phyloP scores from a whole-genome alignment of 2,113 vertebrate species.

The Nettapus auritus region DNA sequence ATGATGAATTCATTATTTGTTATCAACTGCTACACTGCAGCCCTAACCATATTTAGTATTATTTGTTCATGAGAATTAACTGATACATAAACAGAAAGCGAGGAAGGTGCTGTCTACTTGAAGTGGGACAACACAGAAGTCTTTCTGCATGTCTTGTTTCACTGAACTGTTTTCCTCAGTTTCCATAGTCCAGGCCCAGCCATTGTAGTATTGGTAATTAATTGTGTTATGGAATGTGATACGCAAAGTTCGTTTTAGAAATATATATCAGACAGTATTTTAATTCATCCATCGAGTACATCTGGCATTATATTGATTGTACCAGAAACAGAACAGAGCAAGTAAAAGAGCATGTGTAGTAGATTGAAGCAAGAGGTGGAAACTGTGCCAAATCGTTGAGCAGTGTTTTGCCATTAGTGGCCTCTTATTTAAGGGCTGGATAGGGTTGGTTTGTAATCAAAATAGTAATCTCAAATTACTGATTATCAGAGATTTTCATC shows the following conservation, averaged over 20 bases:
- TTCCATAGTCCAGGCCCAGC: neutral
- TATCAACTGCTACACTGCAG: neutral
- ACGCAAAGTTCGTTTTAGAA: neutral
- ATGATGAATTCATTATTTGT: neutral
- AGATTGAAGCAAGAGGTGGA: neutral
- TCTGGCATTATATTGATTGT: neutral
- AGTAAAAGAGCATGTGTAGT: neutral
- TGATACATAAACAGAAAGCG: neutral
- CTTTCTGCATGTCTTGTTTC: neutral
- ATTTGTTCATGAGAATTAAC: neutral
- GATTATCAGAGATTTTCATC: neutral
- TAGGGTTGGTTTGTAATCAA: neutral
- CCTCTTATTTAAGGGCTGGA: neutral
- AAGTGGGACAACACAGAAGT: neutral
- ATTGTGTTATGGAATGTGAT: neutral
- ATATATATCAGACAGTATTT: neutral
- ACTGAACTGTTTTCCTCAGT: neutral
- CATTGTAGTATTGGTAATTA: neutral
- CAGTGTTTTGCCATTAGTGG: neutral
- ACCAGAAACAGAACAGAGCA: neutral
- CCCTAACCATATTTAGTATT: neutral
- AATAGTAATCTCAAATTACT: neutral
- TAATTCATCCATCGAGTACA: neutral
- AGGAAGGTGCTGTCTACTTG: neutral
- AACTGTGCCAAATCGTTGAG: neutral